A percentile compares a stretch with the other conserved stretches of the same genome.
phyloP scores from a whole-genome alignment of 2,797 vertebrate species.

The Brachyrhaphis roseni region DNA sequence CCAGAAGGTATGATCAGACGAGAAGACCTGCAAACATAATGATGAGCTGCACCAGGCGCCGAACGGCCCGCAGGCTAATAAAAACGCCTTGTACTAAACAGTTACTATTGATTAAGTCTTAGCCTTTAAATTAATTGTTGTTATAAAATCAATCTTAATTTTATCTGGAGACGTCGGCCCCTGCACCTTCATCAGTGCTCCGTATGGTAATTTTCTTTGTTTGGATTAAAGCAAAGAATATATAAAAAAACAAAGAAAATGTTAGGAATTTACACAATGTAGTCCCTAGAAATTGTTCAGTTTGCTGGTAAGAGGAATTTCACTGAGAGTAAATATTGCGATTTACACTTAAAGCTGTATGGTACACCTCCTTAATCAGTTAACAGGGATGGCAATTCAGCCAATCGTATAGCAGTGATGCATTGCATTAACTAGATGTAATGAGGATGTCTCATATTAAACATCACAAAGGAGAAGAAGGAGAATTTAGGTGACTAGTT shows the following conservation, averaged over 20 bases:
- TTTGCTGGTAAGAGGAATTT: neutral
- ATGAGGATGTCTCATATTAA: neutral
- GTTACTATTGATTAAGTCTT: conserved; percentile 73
- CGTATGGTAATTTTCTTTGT: conserved; percentile 35
- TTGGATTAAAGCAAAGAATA: conserved; percentile 17
- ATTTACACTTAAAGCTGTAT: neutral
- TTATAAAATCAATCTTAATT: conserved; percentile 73
- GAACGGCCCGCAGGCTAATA: conserved; percentile 58
- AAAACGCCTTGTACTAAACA: conserved; percentile 64
- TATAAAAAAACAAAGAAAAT: conserved; percentile 7
- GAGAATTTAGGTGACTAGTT: neutral
- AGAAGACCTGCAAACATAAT: conserved; percentile 37
- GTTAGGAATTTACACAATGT: neutral
- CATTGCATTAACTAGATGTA: neutral
- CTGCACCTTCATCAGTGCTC: conserved; percentile 18
- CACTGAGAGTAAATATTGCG: neutral
- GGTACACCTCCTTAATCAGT: neutral
- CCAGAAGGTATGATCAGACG: conserved; percentile 34
- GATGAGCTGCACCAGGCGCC: conserved; percentile 47
- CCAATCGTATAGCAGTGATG: neutral
- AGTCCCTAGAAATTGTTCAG: neutral
- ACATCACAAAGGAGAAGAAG: neutral
- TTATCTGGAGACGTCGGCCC: conserved; percentile 49
- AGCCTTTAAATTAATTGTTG: conserved; percentile 71
- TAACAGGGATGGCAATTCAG: neutral